phyloP scores from a whole-genome alignment of 2,888 invertebrate genomes.

The Macrophya annulata region DNA sequence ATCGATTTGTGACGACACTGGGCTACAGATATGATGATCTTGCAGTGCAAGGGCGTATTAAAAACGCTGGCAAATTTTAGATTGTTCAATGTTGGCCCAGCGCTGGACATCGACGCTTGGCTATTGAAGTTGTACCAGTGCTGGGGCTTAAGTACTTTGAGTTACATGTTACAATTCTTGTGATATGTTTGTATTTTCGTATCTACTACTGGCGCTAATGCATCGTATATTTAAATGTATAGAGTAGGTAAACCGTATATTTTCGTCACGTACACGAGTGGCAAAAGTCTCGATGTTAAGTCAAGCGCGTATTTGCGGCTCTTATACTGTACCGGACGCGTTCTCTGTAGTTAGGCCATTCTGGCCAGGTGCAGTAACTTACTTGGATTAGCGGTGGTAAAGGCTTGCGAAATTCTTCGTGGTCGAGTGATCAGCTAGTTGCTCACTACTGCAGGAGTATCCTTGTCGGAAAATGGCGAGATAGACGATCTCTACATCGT shows the following conservation, averaged over 20 bases:
- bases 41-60: too few species aligned
- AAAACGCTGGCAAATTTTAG: too few species aligned
- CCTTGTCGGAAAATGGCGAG: conserved; percentile 36
- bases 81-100: too few species aligned
- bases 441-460: conserved; percentile 11
- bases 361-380: conserved; percentile 47
- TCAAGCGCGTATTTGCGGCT: conserved; percentile 53
- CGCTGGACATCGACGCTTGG: too few species aligned
- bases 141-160: not conserved
- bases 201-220: not conserved
- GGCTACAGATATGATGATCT: too few species aligned
- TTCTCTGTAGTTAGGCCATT: conserved; percentile 46
- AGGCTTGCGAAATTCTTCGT: conserved; percentile 51
- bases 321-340: conserved; percentile 37
- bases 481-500: conserved; percentile 34
- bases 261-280: conserved; percentile 48
- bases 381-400: conserved; percentile 44
- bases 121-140: not conserved
- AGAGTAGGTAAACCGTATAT: conserved; percentile 17
- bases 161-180: not conserved
- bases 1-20: too few species aligned
- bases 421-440: conserved; percentile 49
- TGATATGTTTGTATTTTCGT: not conserved
- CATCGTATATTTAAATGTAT: not conserved
- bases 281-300: conserved; percentile 49